Base-by-base conservation (phyloP, 1,140 invertebrate genomes). In the Teleogryllus occipitalis region DNA sequence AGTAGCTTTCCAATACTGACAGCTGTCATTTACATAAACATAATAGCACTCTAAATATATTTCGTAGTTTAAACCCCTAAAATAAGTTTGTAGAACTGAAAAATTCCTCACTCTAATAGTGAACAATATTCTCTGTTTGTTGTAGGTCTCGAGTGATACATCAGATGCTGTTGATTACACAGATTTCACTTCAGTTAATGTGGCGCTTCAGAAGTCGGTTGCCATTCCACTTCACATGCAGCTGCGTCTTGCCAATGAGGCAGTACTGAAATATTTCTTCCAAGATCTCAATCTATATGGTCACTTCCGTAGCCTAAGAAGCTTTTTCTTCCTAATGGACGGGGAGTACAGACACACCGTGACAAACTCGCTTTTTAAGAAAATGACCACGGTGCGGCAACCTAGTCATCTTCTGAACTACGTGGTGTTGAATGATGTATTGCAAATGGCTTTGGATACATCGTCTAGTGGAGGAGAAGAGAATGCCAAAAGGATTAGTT, bases 251-350 rank as follows among this genome's bases (percentile, higher is more conserved):
- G 49, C 39, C 12, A 39, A 39, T 10, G 12, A 76, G 18, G 27
- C 15, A 7, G 0, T 39, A 39, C 14, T 76, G 21, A 15, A 39
- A 27, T 47, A 76, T 39, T 22, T 39, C 22, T 39, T 14, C 8
- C 86, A 91, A 0, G 90, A 94, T 79, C 85, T 91, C 12, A 88
- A 91, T 73, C 88, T 93, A 82, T 87, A 93, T 15, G 88, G 90
- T 14, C 93, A 94, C 84, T 86, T 95, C 22, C 89, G 90, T 21
- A 92, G 90, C 83, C 83, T 95, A 0, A 88, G 92, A 12, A 91
- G 92, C 82, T 94, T 92, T 78, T 94, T 92, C 83, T 94, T 94
- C 81, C 82, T 95, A 10, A 86, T 94, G 84, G 93, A 94, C 82
- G 93, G 93, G 0, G 92, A 94, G 83, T 95, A 94, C 84, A 90